Evolutionary conservation across 2,888 invertebrate genomes (phyloP), one percentile per base, ranked within the genome.

Genomic region (Clivina fossor): DNA sequence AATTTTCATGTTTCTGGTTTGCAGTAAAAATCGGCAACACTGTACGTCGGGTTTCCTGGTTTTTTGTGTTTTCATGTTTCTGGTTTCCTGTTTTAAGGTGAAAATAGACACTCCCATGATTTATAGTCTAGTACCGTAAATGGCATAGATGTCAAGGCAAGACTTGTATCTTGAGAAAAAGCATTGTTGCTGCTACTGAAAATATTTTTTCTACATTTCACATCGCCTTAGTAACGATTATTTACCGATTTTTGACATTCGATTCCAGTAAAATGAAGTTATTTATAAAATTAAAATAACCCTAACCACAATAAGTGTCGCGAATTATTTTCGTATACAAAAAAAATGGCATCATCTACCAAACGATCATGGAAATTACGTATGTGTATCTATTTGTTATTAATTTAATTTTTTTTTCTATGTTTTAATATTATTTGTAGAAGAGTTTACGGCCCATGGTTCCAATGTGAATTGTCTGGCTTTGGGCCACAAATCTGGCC

Each of bases 391-490:
- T 48, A 37, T 47, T 41, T 32, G 41, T 35, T 32, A 28, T 15
- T n/a, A n/a, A n/a, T n/a, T n/a, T n/a, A n/a, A n/a, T n/a, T n/a
- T n/a, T n/a, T n/a, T n/a, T n/a, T n/a, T n/a, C n/a, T n/a, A n/a
- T n/a, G n/a, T n/a, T n/a, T n/a, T n/a, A n/a, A n/a, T n/a, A n/a
- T n/a, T n/a, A n/a, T 51, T 60, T 65, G 80, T 78, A 88, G 88
- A 92, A 77, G 92, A 93, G 70, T 90, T 93, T 74, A 83, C 85
- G 64, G 93, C 93, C 58, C 93, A 94, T 78, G 79, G 83, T 68
- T 84, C 89, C 65, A 90, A 88, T 75, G 92, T 93, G 66, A 93
- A 90, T 70, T 93, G 92, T 69, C 75, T 93, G 67, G 88, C 92
- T 46, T 80, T 93, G 75, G 93, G 93, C 57, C 91, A 90, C 76